Evolutionary conservation across 2,888 invertebrate species (phyloP), one percentile per base, ranked within the genome.

Genomic region (Teleiodes luculella): DNA sequence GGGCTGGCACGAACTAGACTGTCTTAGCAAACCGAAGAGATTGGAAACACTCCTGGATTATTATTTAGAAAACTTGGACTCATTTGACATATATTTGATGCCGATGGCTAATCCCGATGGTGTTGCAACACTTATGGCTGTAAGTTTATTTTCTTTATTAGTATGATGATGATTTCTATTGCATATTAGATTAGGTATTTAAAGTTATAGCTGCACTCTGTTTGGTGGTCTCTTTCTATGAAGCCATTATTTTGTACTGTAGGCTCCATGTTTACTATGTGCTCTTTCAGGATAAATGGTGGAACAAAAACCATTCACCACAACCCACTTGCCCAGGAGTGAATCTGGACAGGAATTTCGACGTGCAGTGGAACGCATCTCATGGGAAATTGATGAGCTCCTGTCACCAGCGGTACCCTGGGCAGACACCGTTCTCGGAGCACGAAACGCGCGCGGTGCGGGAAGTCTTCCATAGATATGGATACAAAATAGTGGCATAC

Each of bases 311-410:
- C 41, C 54, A 66, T 35, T 78, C 86, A 0, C 85, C 84, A 1
- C 84, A 84, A 68, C 51, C 45, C 0, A 70, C 67, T 0, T 87
- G 88, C 50, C 60, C 68, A 0, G 88, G 88, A 0, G 88, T 88
- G 0, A 62, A 66, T 0, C 56, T 87, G 36, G 88, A 88, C 28
- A 72, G 86, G 0, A 88, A 88, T 56, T 88, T 88, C 24, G 84
- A 88, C 28, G 72, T 88, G 5, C 70, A 72, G 0, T 86, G 85
- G 85, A 79, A 78, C 43, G 8, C 1, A 1, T 57, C 70, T 0
- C 43, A 24, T 0, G 14, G 45, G 0, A 10, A 8, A 1, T 35
- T 18, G 1, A 50, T 68, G 1, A 78, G 68, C 37, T 74, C 84
- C 0, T 88, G 88, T 58, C 78, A 74, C 53, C 79, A 74, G 45